phyloP scores from a whole-genome alignment of 1,140 invertebrate genomes.

The Eriocheir sinensis region DNA sequence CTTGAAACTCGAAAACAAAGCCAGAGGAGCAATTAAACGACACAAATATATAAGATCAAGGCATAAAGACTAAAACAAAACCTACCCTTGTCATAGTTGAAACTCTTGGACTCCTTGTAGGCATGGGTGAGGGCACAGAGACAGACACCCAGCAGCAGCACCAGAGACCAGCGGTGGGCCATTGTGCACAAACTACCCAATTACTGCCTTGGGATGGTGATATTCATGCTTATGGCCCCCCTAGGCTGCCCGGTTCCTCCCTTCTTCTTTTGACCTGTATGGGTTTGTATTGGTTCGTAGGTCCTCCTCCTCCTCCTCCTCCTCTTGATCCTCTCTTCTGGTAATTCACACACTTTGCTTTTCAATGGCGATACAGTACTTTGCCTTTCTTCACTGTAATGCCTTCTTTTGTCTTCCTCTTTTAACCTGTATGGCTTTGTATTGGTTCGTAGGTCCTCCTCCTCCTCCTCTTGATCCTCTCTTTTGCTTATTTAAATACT shows the following conservation, averaged over 20 bases:
- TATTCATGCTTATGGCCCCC: too few species aligned
- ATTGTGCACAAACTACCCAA: too few species aligned
- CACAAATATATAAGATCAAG: not conserved
- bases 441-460: not conserved
- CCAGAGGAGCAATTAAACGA: not conserved
- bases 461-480: not conserved
- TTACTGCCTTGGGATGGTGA: too few species aligned
- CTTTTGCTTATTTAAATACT: not conserved
- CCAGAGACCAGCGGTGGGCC: not conserved
- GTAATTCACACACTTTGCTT: not conserved
- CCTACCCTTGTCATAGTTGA: constrained; percentile 63
- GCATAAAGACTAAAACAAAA: not conserved
- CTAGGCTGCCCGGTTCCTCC: too few species aligned
- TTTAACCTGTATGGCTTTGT: not conserved
- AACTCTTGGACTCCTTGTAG: constrained; percentile 52
- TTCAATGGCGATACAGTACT: not conserved
- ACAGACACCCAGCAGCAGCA: not conserved
- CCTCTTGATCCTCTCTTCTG: not conserved
- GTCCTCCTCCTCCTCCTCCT: not conserved
- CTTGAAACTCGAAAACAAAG: too few species aligned
- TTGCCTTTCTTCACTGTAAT: not conserved
- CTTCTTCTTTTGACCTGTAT: not conserved
- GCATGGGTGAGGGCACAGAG: not conserved
- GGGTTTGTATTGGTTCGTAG: not conserved
- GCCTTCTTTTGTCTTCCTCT: too few species aligned